Evolutionary conservation across 2,888 invertebrate genomes (phyloP), one percentile per base, ranked within the genome.

Genomic region (Cyclophora albipunctata): DNA sequence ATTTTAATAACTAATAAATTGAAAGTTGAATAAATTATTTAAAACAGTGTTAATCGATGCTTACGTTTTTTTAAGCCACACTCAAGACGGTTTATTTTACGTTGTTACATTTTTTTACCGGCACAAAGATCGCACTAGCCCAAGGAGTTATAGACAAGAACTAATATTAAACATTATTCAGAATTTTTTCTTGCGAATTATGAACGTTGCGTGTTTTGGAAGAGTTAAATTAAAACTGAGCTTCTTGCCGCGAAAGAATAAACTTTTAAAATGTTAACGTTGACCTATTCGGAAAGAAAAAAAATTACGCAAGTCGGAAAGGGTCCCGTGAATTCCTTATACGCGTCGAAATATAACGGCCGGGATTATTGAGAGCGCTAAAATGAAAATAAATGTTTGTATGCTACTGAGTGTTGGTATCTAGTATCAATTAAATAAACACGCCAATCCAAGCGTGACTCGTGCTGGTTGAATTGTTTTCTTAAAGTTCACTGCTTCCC

Each of bases 201-300:
- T 65, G 71, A 74, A 75, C 76, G 64, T 81, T 71, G 82, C 82
- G 81, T 83, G 82, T 76, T 81, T 80, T 73, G 69, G 75, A 64
- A 61, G 64, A 71, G 66, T 69, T 70, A 71, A 66, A 61, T 59
- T 64, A 53, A 55, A 61, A 63, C 59, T 66, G 51, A 63, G 60
- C 64, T 67, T 65, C 62, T 69, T 67, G 60, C 62, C 59, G 58
- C 50, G 54, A 57, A 61, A 60, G 63, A 62, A 60, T 59, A 64
- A 55, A 53, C 55, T 60, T n/a, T n/a, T 45, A 53, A 57, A 49
- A 66, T 65, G 58, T 60, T 53, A 63, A 66, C 60, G 56, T 58
- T 61, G 63, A 66, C 63, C 64, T 67, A 63, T 63, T 55, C 50
- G 46, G 48, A 49, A 50, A 48, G 51, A 52, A 60, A 58, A 45